Evolutionary conservation across 2,888 invertebrate genomes (phyloP), one percentile per base, ranked within the genome.

Genomic region (Leptopilina myrica): DNA sequence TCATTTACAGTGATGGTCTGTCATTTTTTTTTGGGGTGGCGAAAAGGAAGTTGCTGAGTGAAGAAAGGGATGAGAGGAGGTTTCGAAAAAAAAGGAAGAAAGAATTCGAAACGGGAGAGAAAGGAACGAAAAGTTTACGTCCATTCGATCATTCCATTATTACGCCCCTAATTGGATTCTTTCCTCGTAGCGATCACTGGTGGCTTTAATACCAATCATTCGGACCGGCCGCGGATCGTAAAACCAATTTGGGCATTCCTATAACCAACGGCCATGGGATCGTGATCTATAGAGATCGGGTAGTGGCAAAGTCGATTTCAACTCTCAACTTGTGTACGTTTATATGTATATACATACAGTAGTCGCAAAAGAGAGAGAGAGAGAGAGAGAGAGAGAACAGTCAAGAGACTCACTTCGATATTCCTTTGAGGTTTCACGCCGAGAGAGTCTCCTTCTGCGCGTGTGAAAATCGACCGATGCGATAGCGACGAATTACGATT

Each of bases 121-220:
- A 66, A 81, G 64, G 77, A 64, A 75, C 78, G 78, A 64, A 65
- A 66, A 66, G 33, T 67, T 67, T 66, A 78, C 76, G 81, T 82
- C 83, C 78, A 82, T 80, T 84, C 87, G 87, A 88, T 86, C 85
- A 81, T 88, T 88, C 89, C 88, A 88, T 89, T 89, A 89, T 89
- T 88, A 89, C 87, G 88, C 87, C 85, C 86, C 88, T 90, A 90
- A 90, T 90, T 90, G 90, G 90, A 90, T 90, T 90, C 89, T 88
- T 87, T 87, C 85, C 86, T 87, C 85, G 85, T 82, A 86, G 87
- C 86, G 87, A 89, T 88, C 87, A 87, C 12, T 49, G 49, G 85
- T 20, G 84, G 83, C 78, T 82, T 84, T 43, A 43, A 86, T 86
- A 83, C 83, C 82, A 83, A 84, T 85, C 84, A 49, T 49, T 49